Conservation (phyloP, 1,140 invertebrate genomes). For the Oedothorax gibbosus region DNA sequence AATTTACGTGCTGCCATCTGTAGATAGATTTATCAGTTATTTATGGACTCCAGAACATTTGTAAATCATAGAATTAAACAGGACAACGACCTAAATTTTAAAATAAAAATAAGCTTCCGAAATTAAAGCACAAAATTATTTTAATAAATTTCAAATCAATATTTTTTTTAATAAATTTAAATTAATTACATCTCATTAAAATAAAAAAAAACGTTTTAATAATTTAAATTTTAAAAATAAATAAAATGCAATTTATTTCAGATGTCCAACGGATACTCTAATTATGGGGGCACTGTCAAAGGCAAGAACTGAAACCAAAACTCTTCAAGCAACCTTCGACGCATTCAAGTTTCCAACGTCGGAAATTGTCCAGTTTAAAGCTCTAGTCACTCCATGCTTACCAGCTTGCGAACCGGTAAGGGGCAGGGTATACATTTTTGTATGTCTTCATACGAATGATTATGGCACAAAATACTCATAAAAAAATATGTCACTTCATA, state of each 20-base stretch:
- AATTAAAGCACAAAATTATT: too few species aligned
- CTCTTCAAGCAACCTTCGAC: constrained; percentile 89
- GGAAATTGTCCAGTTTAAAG: constrained; percentile 93
- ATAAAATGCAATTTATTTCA: constrained; percentile 66
- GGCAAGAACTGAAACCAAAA: constrained; percentile 74
- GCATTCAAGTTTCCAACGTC: constrained; percentile 97
- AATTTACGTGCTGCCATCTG: not conserved
- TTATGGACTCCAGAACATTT: too few species aligned
- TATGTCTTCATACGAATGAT: too few species aligned
- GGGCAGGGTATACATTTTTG: not conserved
- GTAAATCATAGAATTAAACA: too few species aligned
- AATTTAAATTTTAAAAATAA: not conserved
- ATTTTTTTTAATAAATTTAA: not conserved
- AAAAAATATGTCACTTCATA: too few species aligned
- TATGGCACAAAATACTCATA: too few species aligned
- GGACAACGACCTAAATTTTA: too few species aligned
- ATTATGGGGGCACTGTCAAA: constrained; percentile 74
- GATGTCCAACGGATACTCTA: constrained; percentile 73
- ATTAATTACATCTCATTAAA: not conserved
- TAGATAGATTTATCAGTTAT: too few species aligned
- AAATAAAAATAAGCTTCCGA: too few species aligned
- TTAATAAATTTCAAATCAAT: not conserved
- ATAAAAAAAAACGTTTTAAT: not conserved
- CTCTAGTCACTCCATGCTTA: constrained; percentile 92
- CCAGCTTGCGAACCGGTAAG: constrained; percentile 85